These are phyloP conservation scores for Tiliacea aurago DNA, from an alignment of 2,888 invertebrate species.

Conservation along the genomic window DNA sequence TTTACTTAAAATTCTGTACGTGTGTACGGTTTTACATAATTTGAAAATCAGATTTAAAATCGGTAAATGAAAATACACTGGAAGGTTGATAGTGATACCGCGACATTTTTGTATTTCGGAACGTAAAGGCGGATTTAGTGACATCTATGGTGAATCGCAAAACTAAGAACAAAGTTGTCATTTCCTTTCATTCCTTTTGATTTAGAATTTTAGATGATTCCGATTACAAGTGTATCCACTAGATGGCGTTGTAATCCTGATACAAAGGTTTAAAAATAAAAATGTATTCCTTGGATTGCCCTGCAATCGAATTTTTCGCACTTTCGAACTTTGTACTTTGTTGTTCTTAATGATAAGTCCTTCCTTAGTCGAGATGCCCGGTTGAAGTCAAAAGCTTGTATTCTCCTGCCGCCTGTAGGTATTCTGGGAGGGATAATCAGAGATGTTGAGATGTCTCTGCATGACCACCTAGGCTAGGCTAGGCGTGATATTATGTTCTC, in stretches of 20 bases:
- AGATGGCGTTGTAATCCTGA: slow-evolving; percentile 26
- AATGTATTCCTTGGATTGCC: neutral
- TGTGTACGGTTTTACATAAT: neutral
- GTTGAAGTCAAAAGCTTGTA: neutral
- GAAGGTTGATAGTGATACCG: neutral
- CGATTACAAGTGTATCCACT: neutral
- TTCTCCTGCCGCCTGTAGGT: neutral
- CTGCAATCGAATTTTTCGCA: neutral
- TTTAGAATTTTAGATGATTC: neutral
- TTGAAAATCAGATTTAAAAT: neutral
- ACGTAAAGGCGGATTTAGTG: slow-evolving; percentile 27
- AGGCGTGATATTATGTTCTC: neutral
- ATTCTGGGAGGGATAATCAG: neutral
- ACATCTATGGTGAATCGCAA: slow-evolving; percentile 35
- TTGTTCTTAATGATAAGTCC: neutral
- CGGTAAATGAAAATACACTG: neutral
- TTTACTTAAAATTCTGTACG: neutral
- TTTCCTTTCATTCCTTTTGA: neutral
- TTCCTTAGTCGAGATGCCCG: neutral
- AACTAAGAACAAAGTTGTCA: neutral
- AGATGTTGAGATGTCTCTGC: neutral
- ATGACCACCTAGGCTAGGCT: neutral
- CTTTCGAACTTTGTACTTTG: neutral
- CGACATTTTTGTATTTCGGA: slow-evolving; percentile 21
- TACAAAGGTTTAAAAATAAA: neutral